A percentile compares a stretch with the other conserved stretches of the same genome.
phyloP scores from a whole-genome alignment of 2,113 vertebrate species.

The Ammodytes marinus region DNA sequence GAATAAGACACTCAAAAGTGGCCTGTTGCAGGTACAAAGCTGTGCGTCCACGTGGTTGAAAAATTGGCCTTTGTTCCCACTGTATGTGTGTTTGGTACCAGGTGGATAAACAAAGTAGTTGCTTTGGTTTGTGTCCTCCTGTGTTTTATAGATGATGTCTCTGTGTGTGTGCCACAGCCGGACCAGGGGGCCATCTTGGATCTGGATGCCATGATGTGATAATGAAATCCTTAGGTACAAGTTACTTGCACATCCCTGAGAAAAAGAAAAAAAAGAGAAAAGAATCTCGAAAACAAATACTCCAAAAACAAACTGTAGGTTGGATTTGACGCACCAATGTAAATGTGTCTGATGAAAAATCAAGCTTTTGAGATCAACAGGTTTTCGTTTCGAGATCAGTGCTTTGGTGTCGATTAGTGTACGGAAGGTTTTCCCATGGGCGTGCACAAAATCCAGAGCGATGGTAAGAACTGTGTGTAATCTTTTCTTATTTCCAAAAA shows the following conservation, averaged over 20 bases:
- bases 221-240: constrained; percentile 50
- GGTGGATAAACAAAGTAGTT: constrained; percentile 57
- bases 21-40: constrained; percentile 56
- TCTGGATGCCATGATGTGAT: constrained; percentile 47
- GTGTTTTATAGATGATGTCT: constrained; percentile 55
- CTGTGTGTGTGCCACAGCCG: constrained; percentile 43
- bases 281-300: constrained; percentile 58
- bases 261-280: constrained; percentile 28
- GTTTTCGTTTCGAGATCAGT: constrained; percentile 53
- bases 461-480: constrained; percentile 83
- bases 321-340: constrained; percentile 52
- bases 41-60: constrained; percentile 63
- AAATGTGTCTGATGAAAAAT: constrained; percentile 45
- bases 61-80: constrained; percentile 64
- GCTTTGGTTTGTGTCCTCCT: constrained; percentile 54
- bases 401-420: constrained; percentile 56
- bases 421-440: constrained; percentile 52
- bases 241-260: constrained; percentile 63
- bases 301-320: constrained; percentile 62
- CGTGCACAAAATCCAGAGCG: constrained; percentile 70
- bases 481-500: constrained; percentile 87
- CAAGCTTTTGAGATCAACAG: constrained; percentile 44
- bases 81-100: constrained; percentile 64
- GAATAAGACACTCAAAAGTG: constrained; percentile 58
- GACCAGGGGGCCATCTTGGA: constrained; percentile 63